Base-by-base conservation (phyloP, 2,113 vertebrate genomes). In the Epinephelus lanceolatus region DNA sequence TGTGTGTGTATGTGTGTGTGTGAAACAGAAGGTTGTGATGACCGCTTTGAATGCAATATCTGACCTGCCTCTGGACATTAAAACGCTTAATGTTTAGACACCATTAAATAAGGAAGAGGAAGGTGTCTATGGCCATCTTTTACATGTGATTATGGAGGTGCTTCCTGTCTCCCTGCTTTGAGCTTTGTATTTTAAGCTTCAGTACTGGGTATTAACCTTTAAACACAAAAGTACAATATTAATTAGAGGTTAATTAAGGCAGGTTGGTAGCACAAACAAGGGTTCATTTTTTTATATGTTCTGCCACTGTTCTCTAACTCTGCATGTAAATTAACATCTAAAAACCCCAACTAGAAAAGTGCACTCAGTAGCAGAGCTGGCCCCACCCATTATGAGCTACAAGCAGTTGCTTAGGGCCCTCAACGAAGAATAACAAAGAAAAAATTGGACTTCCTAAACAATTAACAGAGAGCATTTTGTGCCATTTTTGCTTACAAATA, bases 31-130 rank as follows among this genome's bases (percentile, higher is more conserved):
- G 19, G 60, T 67, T 84, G 62, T 33, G 47, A 79, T 78, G 61
- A 80, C 82, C 13, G 14, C 47, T 82, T 73, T 75, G 56, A 88
- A 74, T 60, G 62, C 23, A 83, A 25, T 72, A 51, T 71, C 25
- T 86, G 82, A 81, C 80, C 76, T 67, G 56, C 52, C 56, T 56
- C 66, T 83, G 60, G 80, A 70, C 69, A 81, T 67, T 51, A 82
- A 73, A 57, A 56, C 8, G 23, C 51, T 83, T 85, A 72, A 76
- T 87, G 59, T 63, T 17, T 72, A 71, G 52, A 42, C 40, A 42
- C 40, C 40, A 42, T 42, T 83, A 82, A 85, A 76, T 81, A 84
- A 71, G 25, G 45, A 73, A 63, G 66, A 62, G 45, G 30, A 52
- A 27, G 5, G 65, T 52, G 45, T 72, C 61, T 18, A 79, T 76